Percentiles rank a stretch among this genome's conserved stretches.
phyloP scores from a whole-genome alignment of 2,797 vertebrate genomes.

The Acomys russatus region DNA sequence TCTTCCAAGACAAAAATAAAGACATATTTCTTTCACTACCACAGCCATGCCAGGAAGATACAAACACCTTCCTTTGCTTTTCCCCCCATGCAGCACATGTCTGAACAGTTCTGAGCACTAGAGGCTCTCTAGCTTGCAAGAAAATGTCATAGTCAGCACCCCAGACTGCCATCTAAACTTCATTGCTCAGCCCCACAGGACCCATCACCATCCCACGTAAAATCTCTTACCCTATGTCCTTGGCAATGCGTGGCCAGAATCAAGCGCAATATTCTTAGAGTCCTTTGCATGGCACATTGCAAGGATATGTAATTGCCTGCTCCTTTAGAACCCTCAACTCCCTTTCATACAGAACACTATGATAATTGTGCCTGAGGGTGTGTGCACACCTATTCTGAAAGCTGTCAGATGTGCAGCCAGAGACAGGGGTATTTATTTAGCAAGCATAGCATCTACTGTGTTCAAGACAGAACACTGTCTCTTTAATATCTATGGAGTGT shows the following conservation, averaged over 20 bases:
- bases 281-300: not conserved
- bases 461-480: not conserved
- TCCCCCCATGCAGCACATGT: not conserved
- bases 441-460: not conserved
- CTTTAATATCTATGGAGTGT: not conserved
- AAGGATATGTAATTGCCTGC: not conserved
- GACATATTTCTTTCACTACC: slow-evolving; percentile 15
- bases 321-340: not conserved
- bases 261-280: not conserved
- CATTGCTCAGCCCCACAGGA: not conserved
- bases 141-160: not conserved
- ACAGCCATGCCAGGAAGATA: not conserved
- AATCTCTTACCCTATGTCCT: not conserved
- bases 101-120: not conserved
- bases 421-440: not conserved
- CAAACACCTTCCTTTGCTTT: slow-evolving; percentile 11
- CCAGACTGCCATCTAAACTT: not conserved
- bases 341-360: not conserved
- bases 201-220: not conserved
- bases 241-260: slow-evolving; percentile 18
- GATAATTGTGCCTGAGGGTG: not conserved
- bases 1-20: slow-evolving; percentile 58
- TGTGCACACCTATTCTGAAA: not conserved
- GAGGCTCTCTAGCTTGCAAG: not conserved
- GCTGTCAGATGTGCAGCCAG: not conserved